phyloP scores from a whole-genome alignment of 2,113 vertebrate species.

The Procavia capensis region DNA sequence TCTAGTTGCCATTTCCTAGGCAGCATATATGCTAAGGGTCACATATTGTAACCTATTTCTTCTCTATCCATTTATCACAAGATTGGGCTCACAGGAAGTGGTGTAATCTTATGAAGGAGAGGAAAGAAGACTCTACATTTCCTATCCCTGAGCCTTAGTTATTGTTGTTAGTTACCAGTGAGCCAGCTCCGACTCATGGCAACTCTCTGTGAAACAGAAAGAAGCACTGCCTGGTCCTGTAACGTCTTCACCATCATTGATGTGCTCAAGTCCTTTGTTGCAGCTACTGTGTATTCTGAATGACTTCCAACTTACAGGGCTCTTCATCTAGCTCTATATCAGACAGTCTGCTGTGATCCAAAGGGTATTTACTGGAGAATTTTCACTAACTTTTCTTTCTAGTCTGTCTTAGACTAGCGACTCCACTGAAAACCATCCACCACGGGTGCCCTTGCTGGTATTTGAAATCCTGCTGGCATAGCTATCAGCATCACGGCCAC shows the following conservation, averaged over 20 bases:
- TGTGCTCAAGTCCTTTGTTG: not conserved
- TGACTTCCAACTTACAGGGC: not conserved
- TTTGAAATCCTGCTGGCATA: not conserved
- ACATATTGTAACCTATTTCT: not conserved
- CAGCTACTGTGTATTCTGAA: not conserved
- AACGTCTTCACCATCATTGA: too few relatives aligned
- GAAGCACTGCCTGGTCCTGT: too few relatives aligned
- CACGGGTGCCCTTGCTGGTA: not conserved
- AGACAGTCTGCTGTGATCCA: not conserved
- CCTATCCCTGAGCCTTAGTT: not conserved
- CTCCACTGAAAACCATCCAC: too few relatives aligned
- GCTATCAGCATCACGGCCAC: not conserved
- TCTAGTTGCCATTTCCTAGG: not conserved
- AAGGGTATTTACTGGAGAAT: not conserved
- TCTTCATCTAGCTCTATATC: not conserved
- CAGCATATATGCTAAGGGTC: not conserved
- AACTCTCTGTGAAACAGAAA: too few relatives aligned
- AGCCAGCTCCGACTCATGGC: not conserved
- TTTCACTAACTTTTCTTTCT: not conserved
- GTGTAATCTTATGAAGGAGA: not conserved
- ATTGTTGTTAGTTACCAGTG: not conserved
- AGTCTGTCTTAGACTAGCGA: not conserved
- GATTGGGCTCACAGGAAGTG: not conserved
- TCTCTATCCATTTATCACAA: not conserved
- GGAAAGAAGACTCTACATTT: not conserved